Base-by-base conservation (phyloP, 2,888 invertebrate genomes). In the Cheilosia pagana region DNA sequence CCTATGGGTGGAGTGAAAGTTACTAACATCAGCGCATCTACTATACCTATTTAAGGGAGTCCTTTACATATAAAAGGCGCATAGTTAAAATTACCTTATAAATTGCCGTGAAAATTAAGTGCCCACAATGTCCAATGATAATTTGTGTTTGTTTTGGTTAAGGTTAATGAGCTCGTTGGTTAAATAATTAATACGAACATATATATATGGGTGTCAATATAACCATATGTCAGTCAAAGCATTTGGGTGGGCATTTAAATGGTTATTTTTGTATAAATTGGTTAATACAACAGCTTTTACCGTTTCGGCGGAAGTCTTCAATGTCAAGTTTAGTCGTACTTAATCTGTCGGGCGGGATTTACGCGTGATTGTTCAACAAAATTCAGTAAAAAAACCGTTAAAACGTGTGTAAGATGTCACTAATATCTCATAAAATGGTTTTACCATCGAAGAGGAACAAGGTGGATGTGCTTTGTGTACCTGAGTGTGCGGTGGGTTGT, bases 161-260 rank as follows among this genome's bases (percentile, higher is more conserved):
- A 28, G 50, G 74, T 63, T 71, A 85, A 75, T 81, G 81, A 79
- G 71, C 65, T 63, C 76, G 23, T 35, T 5, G 6, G 39, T 25
- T 85, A 6, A 85, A 85, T 85, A 50, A 85, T 85, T 85, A 35
- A 85, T 23, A 45, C 28, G 1, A 23, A 28, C 71, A 85, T 85
- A 65, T 85, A 79, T 65, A 35, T 12, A 35, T 12, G 35, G 3
- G 0, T 10, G 35, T 35, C 12, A 35, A 12, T 35, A 35, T 12
- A 35, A 35, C 71, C 85, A 85, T 81, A 70, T 85, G 85, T 67
- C 79, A 60, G 62, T 25, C 65, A 81, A 45, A 43, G 63, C 53
- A 65, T 59, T 63, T n/a, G 19, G 25, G 4, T 39, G 12, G 43
- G 21, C 16, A 21, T 53, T 75, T 63, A 62, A 55, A 16, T 57